Evolutionary conservation across 1,140 invertebrate species (phyloP), one percentile per base, ranked within the genome.

Genomic region (Drosophila eugracilis): DNA sequence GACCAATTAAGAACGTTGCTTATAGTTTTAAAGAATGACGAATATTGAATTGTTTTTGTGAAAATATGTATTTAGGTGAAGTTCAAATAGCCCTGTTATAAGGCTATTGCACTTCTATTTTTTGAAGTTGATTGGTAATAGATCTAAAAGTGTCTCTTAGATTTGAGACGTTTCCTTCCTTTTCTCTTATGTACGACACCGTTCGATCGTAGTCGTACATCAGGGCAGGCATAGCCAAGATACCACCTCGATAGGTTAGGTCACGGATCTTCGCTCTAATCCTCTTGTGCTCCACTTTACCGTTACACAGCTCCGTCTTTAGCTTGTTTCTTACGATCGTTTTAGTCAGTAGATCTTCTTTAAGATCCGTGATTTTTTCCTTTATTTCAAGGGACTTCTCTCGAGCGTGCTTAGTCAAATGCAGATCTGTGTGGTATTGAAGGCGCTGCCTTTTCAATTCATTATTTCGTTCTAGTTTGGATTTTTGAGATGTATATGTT

Each of bases 201-300:
- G 60, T 65, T 21, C 41, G 32, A 36, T 65, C 60, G 24, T 39
- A 65, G 24, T 65, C 60, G n/a, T 30, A 14, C 60, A 65, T 62
- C 24, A 65, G 19, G 3, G 57, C 14, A 3, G 60, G 60, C 60
- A 39, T 47, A 1, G 41, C 26, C 26, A 65, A 19, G 5, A 65
- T 60, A 7, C 60, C 60, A 19, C 60, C 60, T 7, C 19, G 22
- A 24, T 1, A 48, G 30, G 32, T 28, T 9, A 62, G 5, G 0
- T 65, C 60, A 0, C 22, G 22, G 6, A 2, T 24, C 12, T n/a
- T 12, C 0, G 14, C 6, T 12, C 7, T 5, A n/a, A 65, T 39
- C 0, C 3, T 17, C 9, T 55, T 30, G 3, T 15, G 44, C 1
- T 39, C 17, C 26, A 63, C 4, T 36, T 65, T 65, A 4, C 3